Conservation (phyloP, 2,113 vertebrate genomes). For the Lasiurus borealis region DNA sequence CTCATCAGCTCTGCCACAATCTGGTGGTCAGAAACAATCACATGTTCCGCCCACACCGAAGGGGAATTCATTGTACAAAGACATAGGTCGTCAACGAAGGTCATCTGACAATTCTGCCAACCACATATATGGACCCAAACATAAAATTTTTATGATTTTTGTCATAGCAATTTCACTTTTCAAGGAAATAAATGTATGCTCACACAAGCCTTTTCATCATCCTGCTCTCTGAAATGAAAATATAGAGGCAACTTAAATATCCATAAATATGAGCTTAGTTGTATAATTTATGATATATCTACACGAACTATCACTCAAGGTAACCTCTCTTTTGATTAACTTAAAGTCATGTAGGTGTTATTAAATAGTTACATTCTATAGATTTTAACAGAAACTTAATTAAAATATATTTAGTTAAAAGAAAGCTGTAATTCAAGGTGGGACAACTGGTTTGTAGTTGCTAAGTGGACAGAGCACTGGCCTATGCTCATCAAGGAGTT, state of each 20-base stretch:
- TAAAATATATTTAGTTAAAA: not conserved
- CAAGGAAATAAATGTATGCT: not conserved
- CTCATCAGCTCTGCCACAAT: not conserved
- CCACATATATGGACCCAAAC: not conserved
- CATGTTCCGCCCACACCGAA: not conserved
- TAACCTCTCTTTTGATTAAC: not conserved
- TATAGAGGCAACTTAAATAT: not conserved
- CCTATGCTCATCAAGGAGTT: not conserved
- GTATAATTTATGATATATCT: not conserved
- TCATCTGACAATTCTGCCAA: not conserved
- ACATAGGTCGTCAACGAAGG: not conserved
- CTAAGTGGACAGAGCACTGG: not conserved
- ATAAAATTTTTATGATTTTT: not conserved
- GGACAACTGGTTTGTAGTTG: not conserved
- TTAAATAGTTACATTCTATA: not conserved
- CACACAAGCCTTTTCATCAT: not conserved
- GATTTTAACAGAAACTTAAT: not conserved
- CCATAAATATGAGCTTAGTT: not conserved
- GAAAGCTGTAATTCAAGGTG: not conserved
- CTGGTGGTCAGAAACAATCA: not conserved
- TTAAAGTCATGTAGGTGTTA: not conserved
- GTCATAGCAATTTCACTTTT: not conserved
- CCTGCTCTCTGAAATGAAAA: slow-evolving; percentile 10
- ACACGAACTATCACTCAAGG: not conserved
- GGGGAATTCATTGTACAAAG: not conserved